A percentile compares a stretch with the other conserved stretches of the same genome.
Conservation (phyloP, 2,113 vertebrate species). For the Aleadryas rufinucha region DNA sequence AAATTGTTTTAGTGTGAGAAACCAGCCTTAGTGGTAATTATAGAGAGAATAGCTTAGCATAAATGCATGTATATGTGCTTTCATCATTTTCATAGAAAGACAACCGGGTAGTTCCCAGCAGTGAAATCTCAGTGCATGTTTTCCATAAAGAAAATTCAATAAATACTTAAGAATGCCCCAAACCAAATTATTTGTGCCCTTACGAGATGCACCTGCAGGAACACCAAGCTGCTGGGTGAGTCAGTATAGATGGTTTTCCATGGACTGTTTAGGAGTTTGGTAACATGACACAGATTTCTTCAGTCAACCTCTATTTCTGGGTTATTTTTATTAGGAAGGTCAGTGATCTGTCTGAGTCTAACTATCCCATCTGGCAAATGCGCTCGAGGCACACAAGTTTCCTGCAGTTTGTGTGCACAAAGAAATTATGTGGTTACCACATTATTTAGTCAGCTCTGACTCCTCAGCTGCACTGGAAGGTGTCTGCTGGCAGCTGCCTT, state of each 20-base stretch:
- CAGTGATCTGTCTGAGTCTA: slow-evolving; percentile 45
- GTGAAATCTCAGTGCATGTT: not conserved
- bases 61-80: slow-evolving; percentile 16
- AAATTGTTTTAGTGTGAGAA: slow-evolving; percentile 15
- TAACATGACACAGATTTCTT: slow-evolving; percentile 27
- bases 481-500: not conserved
- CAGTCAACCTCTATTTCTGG: not conserved
- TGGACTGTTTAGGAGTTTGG: not conserved
- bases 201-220: not conserved
- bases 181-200: not conserved
- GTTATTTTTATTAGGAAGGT: slow-evolving; percentile 42
- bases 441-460: not conserved
- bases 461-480: not conserved
- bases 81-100: not conserved
- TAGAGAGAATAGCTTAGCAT: slow-evolving; percentile 28
- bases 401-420: not conserved
- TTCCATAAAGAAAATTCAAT: not conserved
- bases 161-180: not conserved
- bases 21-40: slow-evolving; percentile 16
- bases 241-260: not conserved
- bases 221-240: not conserved
- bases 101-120: not conserved
- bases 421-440: not conserved
- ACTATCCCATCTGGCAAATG: slow-evolving; percentile 20
- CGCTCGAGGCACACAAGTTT: not conserved